A percentile compares a stretch with the other conserved stretches of the same genome.
Conservation (phyloP, 2,113 vertebrate species). For the Merops nubicus region DNA sequence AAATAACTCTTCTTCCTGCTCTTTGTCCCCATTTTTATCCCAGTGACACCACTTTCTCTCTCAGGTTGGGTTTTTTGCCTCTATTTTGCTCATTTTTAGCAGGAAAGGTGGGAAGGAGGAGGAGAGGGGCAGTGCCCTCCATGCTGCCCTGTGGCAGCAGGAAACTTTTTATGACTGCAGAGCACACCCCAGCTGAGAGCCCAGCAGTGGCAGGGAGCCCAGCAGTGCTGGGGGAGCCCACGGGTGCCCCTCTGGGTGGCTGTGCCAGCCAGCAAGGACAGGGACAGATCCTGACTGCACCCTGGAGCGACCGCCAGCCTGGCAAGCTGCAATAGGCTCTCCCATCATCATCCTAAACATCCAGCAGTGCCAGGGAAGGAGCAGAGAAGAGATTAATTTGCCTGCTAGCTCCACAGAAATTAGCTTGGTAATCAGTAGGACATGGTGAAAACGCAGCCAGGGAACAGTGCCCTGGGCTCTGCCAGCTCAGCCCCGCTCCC, state of each 20-base stretch:
- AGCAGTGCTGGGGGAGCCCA: neutral
- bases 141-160: neutral
- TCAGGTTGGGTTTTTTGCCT: fast-evolving
- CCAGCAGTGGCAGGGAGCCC: too few species aligned
- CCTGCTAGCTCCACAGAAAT: neutral
- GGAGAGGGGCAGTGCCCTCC: neutral
- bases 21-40: neutral
- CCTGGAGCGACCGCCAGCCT: neutral
- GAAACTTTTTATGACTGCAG: fast-evolving
- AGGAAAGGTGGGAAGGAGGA: neutral
- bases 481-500: neutral
- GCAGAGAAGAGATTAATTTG: conserved; percentile 1
- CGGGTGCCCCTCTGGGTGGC: neutral
- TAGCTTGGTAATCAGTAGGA: neutral
- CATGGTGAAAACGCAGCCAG: neutral
- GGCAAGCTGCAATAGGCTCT: neutral
- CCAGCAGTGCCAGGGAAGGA: neutral
- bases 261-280: neutral
- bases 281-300: fast-evolving
- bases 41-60: neutral
- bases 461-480: neutral
- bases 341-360: neutral
- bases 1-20: neutral
- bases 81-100: neutral
- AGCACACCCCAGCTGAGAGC: neutral